Evolutionary conservation across 2,888 invertebrate species (phyloP), one percentile per base, ranked within the genome.

Genomic region (Dryobotodes eremita): DNA sequence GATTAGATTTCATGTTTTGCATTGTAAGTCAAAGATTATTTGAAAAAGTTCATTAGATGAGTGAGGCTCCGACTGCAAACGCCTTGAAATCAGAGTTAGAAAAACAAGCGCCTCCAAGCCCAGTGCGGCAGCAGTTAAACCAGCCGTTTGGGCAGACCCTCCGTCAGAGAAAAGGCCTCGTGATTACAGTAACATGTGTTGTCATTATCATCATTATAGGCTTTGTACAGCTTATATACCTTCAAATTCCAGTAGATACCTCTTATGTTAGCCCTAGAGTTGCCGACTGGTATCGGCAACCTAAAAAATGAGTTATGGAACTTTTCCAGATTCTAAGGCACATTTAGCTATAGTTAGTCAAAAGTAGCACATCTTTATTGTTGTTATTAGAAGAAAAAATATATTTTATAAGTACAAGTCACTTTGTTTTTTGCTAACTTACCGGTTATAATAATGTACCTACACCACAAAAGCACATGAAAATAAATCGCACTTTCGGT

Each of bases 171-270:
- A 84, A 78, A 68, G 15, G 13, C 36, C 62, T 79, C n/a, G 57
- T 83, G 57, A 23, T 79, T 42, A 17, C 36, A 57, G 17, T 62
- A 62, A 62, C 13, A 53, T 71, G 71, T 62, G 53, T 84, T 78
- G n/a, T 79, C 46, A 31, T 78, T 57, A 17, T 81, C 26, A 26
- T 46, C 55, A 57, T 83, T 57, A 6, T 71, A 62, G 57, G 31
- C 0, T 81, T 81, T 62, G 79, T 17, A 23, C 66, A 46, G 42
- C 62, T 83, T 46, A 1, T 78, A n/a, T 71, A 48, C 57, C 17
- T 71, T 31, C 31, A 11, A 71, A 11, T 23, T 57, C 5, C 23
- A 48, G 0, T 71, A 15, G 1, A 13, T 2, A 0, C 0, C 3
- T 11, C 15, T 13, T 0, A 68, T 62, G 46, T 59, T 57, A 68